A percentile compares a stretch with the other conserved stretches of the same genome.
Evolutionary conservation across 2,888 invertebrate species (phyloP).

Genomic region (Dicyrtoma fusca): DNA sequence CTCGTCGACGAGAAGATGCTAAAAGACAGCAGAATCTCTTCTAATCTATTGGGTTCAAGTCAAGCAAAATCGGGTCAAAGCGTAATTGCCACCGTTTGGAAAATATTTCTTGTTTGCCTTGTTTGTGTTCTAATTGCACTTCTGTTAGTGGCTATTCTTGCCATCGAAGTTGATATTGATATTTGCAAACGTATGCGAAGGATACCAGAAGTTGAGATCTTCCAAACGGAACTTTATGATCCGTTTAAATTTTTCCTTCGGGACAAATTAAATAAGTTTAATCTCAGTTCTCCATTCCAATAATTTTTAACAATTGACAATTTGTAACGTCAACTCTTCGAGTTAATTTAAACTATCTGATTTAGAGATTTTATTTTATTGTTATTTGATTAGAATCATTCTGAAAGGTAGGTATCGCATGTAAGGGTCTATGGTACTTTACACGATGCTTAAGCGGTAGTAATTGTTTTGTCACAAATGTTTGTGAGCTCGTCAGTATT

Average conservation of each 20-base stretch:
- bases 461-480: too few species aligned
- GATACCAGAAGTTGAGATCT: conserved; percentile 56
- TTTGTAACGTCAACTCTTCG: not conserved
- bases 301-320: conserved; percentile 10
- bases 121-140: conserved; percentile 55
- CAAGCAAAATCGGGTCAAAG: conserved; percentile 35
- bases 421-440: too few species aligned
- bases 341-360: too few species aligned
- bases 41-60: conserved; percentile 19
- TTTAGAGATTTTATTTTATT: too few species aligned
- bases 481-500: too few species aligned
- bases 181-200: conserved; percentile 55
- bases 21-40: conserved; percentile 33
- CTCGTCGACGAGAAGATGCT: conserved; percentile 47
- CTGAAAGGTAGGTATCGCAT: too few species aligned
- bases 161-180: conserved; percentile 55
- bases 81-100: conserved; percentile 51
- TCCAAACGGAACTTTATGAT: conserved; percentile 54
- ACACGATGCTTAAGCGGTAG: too few species aligned
- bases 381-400: too few species aligned
- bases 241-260: conserved; percentile 50
- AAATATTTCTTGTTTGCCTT: conserved; percentile 55
- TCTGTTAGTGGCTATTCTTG: conserved; percentile 53
- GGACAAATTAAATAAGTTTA: conserved; percentile 42
- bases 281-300: conserved; percentile 29